Base-by-base conservation (phyloP, 2,888 invertebrate genomes). In the Clanis bilineata region DNA sequence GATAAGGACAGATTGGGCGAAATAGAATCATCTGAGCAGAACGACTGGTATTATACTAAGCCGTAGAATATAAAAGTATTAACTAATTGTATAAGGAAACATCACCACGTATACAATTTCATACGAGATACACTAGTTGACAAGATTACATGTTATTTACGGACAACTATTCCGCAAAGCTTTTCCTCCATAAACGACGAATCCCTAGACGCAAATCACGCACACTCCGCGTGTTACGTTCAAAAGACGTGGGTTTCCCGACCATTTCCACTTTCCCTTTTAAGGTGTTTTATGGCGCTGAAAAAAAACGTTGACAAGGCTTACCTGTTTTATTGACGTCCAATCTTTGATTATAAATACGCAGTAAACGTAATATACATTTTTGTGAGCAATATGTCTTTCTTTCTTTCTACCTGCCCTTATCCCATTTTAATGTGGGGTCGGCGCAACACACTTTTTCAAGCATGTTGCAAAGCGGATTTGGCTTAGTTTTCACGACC, bases 261-360 rank as follows among this genome's bases (percentile, higher is more conserved):
- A 51, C 51, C 15, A 51, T 51, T 51, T 51, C 51, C 51, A 51
- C 51, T 51, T 32, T 51, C 51, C 32, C 51, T 51, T 18, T 45
- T 45, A 45, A 28, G 28, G 10, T 51, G 51, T 51, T 51, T 32
- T 28, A 18, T 32, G 32, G 28, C 9, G 51, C 15, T 15, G 32
- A 51, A 51, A 28, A 18, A 47, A 51, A 51, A 32, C 3, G 51
- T 32, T n/a, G 4, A 10, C 18, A 18, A 15, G 10, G 18, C 28
- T 32, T 51, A 32, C 32, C 18, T 18, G 9, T 51, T 51, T 18
- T 41, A 18, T 41, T n/a, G 7, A 7, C 9, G 18, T 6, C 10
- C 10, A 10, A 36, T 6, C 10, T 9, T 7, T 36, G 10, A 36
- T 36, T 2, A 6, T 36, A 36, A 36, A 36, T n/a, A n/a, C n/a